These are phyloP conservation scores for Molossus molossus DNA, from an alignment of 2,797 vertebrate genomes.

Conservation along the genomic window DNA sequence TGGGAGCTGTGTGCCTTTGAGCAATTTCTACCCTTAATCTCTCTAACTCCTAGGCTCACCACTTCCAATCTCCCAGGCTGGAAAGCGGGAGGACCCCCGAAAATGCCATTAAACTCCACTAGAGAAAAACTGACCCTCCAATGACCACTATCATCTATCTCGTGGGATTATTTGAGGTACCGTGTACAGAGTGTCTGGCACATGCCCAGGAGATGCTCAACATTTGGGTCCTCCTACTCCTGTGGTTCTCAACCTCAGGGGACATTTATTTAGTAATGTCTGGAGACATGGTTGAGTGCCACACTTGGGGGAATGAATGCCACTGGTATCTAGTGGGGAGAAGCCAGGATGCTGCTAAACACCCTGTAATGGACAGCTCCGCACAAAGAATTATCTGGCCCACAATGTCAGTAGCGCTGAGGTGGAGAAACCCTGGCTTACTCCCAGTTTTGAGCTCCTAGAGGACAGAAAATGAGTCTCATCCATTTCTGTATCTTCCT, in stretches of 20 bases:
- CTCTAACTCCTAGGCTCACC: neutral
- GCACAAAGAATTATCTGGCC: neutral
- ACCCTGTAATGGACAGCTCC: neutral
- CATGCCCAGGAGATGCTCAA: neutral
- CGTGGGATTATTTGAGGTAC: neutral
- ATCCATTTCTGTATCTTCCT: neutral
- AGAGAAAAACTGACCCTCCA: neutral
- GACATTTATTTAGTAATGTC: neutral
- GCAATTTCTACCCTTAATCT: neutral
- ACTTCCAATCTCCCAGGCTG: neutral
- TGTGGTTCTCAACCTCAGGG: too few relatives aligned
- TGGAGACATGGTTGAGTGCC: neutral
- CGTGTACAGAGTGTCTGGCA: neutral
- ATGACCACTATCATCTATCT: neutral
- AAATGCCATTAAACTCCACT: neutral
- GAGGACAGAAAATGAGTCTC: neutral
- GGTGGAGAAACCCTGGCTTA: neutral
- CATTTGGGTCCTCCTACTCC: neutral
- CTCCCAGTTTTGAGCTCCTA: neutral
- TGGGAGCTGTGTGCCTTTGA: neutral
- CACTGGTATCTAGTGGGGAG: neutral
- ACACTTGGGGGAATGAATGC: neutral
- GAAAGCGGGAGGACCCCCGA: neutral
- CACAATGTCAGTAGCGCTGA: neutral
- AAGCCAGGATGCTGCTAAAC: neutral